phyloP scores from a whole-genome alignment of 2,888 invertebrate species.

The Ariolimax columbianus region DNA sequence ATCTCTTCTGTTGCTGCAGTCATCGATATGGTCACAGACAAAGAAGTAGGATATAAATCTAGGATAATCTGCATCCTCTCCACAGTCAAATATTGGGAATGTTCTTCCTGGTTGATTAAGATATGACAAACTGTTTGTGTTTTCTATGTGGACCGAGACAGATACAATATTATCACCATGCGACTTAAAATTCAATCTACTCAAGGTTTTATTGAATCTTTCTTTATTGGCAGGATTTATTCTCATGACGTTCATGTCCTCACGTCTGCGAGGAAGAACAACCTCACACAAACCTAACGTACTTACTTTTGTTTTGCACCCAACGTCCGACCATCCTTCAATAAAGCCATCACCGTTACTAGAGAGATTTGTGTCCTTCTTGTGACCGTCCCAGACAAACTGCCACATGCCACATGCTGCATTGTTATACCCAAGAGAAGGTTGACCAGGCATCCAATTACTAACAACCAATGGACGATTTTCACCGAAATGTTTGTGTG shows the following conservation, averaged over 20 bases:
- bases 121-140: neutral
- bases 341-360: neutral
- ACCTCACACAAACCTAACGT: neutral
- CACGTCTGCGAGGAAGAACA: neutral
- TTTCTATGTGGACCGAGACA: neutral
- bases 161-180: constrained; percentile 13
- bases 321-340: neutral
- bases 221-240: neutral
- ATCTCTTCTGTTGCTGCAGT: constrained; percentile 17
- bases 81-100: constrained; percentile 15
- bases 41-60: neutral
- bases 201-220: neutral
- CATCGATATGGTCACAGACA: constrained; percentile 9
- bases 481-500: neutral
- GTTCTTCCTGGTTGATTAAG: too few relatives aligned
- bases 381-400: neutral
- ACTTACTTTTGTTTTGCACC: neutral
- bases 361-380: neutral
- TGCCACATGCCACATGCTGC: neutral
- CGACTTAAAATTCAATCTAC: neutral
- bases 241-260: neutral
- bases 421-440: neutral
- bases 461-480: neutral
- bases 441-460: constrained; percentile 5
- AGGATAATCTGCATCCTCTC: neutral